A percentile compares a stretch with the other conserved stretches of the same genome.
These are phyloP conservation scores for Poecilia latipinna DNA, from an alignment of 2,113 vertebrate genomes.

Conservation along the genomic window DNA sequence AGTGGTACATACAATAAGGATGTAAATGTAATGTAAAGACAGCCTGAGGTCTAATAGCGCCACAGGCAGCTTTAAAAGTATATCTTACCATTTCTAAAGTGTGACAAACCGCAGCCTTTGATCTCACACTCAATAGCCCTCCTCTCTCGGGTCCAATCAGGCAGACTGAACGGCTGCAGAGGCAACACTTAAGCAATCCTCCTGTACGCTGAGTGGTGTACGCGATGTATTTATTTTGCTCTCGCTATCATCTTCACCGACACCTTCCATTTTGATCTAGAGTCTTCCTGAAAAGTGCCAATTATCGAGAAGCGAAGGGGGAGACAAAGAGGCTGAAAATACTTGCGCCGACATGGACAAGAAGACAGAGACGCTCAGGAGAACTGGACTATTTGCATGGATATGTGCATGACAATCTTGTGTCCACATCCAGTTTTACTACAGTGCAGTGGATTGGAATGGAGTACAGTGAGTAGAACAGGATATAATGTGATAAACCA, in stretches of 20 bases:
- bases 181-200: conserved; percentile 38
- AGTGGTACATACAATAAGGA: background rate
- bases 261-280: conserved; percentile 34
- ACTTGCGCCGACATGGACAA: conserved; percentile 13
- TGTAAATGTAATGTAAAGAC: background rate
- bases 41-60: background rate
- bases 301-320: conserved; percentile 30
- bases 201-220: conserved; percentile 11
- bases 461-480: too few relatives aligned
- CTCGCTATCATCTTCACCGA: conserved; percentile 12
- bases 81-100: conserved; percentile 19
- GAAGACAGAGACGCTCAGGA: conserved; percentile 29
- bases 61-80: background rate
- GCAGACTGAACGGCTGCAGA: conserved; percentile 25
- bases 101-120: conserved; percentile 25
- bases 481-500: background rate
- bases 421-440: background rate
- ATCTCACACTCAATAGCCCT: conserved; percentile 14
- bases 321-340: conserved; percentile 8
- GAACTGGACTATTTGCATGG: conserved; percentile 23
- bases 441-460: background rate
- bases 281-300: conserved; percentile 38
- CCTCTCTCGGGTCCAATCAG: conserved; percentile 40
- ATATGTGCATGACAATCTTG: conserved; percentile 35
- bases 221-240: conserved; percentile 40